Base-by-base conservation (phyloP, 1,140 invertebrate species). In the Trachymyrmex septentrionalis region DNA sequence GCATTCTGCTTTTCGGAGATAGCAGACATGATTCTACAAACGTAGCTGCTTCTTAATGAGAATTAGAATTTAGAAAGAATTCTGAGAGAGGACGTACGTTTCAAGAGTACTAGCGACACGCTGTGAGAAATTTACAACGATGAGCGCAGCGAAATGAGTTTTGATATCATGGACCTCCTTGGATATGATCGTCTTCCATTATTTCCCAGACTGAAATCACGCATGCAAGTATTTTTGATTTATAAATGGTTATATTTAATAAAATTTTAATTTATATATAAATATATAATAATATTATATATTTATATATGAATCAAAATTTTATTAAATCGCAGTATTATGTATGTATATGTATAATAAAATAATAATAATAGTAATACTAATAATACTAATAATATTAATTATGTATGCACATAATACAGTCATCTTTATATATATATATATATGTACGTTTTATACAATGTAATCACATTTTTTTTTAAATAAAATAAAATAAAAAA, bases 191-290 rank as follows among this genome's bases (percentile, higher is more conserved):
- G n/a, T 67, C 6, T 10, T 34, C n/a, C 44, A 48, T 55, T 57
- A 30, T 34, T 14, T 9, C 73, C 75, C 53, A 61, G 19, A 88
- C 84, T 78, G 66, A 34, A 61, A 69, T 48, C 57, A 44, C 44
- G 4, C 14, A 63, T 57, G 38, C 63, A 44, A 21, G 53, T n/a
- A 38, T 38, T 38, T 38, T 38, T 38, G 34, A 9, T 55, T 7
- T 19, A 53, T n/a, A 55, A 7, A 55, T 55, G 7, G 9, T n/a
- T 55, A 55, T n/a, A n/a, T 55, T 55, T 55, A n/a, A 55, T 7
- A 44, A 44, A 44, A 38, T 38, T 44, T 44, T 44, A 7, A 38
- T 55, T 55, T n/a, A 55, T 55, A n/a, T 6, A 55, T 55, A n/a
- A 7, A 55, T 55, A 44, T 44, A 44, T 44, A 44, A 44, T 44